Conservation (phyloP, 1,140 invertebrate species). For the Neodiprion fabricii region DNA sequence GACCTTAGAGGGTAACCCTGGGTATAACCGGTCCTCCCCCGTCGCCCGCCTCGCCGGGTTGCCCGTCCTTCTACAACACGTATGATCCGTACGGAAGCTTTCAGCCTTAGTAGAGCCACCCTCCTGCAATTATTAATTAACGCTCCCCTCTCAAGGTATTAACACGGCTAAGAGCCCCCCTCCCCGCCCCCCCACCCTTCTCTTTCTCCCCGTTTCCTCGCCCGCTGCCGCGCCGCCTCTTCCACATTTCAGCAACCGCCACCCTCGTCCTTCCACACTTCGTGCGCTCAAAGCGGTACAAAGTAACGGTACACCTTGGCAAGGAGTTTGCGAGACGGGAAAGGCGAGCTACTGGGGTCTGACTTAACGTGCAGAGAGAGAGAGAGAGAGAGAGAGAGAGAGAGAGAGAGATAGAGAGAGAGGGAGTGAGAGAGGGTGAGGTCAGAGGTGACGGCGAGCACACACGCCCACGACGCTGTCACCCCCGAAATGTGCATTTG, state of each 20-base stretch:
- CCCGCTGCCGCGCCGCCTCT: not conserved
- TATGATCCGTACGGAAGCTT: slow-evolving; percentile 35
- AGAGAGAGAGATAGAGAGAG: too few species aligned
- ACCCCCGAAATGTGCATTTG: too few species aligned
- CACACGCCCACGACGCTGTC: too few species aligned
- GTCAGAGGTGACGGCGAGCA: too few species aligned
- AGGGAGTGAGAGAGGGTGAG: too few species aligned
- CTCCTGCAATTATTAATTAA: slow-evolving; percentile 61
- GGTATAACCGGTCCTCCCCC: not conserved
- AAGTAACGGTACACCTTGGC: slow-evolving; percentile 28
- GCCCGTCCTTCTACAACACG: slow-evolving; percentile 20
- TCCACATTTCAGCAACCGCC: slow-evolving; percentile 29
- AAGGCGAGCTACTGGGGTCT: too few species aligned
- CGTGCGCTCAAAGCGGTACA: slow-evolving; percentile 47
- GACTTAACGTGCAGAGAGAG: too few species aligned
- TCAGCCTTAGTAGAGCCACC: slow-evolving; percentile 42
- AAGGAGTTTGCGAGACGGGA: not conserved
- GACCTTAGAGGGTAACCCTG: slow-evolving; percentile 4
- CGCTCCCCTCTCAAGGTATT: slow-evolving; percentile 57
- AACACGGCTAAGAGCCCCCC: slow-evolving; percentile 57
- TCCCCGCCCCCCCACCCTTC: slow-evolving; percentile 39
- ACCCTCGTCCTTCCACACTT: slow-evolving; percentile 37
- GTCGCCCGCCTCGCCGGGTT: not conserved
- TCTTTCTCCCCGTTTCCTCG: slow-evolving; percentile 28
- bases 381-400: too few species aligned